A percentile compares a stretch with the other conserved stretches of the same genome.
phyloP scores from a whole-genome alignment of 2,113 vertebrate genomes.

The Formicarius rufipectus region DNA sequence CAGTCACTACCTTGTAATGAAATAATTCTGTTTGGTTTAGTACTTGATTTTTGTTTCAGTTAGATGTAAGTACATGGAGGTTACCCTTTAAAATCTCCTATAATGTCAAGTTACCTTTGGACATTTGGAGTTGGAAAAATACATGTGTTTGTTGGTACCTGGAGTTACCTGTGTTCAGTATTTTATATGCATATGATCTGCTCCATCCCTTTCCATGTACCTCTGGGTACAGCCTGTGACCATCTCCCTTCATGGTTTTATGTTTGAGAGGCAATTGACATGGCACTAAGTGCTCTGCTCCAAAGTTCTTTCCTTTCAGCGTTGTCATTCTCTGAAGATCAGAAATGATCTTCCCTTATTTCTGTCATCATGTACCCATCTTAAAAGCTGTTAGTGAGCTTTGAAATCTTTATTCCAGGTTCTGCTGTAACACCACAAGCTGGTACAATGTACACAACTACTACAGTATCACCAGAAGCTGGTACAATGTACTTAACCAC shows the following conservation, averaged over 20 bases:
- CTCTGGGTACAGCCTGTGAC: neutral
- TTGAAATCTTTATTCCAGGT: conserved; percentile 50
- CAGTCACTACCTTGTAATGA: neutral
- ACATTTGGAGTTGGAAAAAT: neutral
- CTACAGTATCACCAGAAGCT: conserved; percentile 59
- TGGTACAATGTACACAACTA: conserved; percentile 80
- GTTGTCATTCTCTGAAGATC: neutral
- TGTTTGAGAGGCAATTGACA: neutral
- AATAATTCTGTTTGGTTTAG: neutral
- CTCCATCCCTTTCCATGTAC: neutral
- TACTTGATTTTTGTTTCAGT: neutral
- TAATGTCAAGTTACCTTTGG: neutral
- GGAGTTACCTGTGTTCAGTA: neutral
- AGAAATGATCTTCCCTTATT: neutral
- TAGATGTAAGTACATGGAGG: neutral
- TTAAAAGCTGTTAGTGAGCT: neutral
- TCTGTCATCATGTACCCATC: neutral
- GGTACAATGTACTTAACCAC: conserved; percentile 82
- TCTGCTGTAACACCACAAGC: conserved; percentile 70
- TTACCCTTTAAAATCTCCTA: neutral
- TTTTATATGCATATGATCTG: neutral
- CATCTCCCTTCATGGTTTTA: neutral
- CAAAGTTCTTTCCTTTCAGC: neutral
- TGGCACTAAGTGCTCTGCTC: neutral
- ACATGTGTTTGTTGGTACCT: neutral